Conservation (phyloP, 2,113 vertebrate genomes). For the Carollia perspicillata region DNA sequence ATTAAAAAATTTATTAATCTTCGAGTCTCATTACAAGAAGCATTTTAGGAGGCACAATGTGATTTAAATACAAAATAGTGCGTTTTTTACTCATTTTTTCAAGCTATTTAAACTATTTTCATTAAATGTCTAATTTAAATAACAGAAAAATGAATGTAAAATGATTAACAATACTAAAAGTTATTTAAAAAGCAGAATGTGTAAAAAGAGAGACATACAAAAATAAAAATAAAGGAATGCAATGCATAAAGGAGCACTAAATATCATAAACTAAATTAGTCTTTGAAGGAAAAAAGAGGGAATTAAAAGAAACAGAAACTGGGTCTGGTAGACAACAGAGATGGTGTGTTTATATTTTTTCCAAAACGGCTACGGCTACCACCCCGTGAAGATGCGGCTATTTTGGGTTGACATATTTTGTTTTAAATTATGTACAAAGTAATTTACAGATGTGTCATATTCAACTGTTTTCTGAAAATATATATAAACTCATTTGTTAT, state of each 20-base stretch:
- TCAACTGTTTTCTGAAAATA: not conserved
- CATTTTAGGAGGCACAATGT: not conserved
- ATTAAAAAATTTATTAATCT: not conserved
- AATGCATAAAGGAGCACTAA: not conserved
- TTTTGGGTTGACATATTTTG: not conserved
- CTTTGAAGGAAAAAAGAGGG: not conserved
- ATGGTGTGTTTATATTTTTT: not conserved
- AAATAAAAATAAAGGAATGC: not conserved
- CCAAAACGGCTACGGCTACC: not conserved
- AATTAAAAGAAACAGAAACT: not conserved
- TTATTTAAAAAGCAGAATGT: not conserved
- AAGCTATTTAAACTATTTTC: constrained; percentile 1
- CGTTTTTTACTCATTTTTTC: not conserved
- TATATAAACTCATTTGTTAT: not conserved
- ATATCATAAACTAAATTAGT: not conserved
- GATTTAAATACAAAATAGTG: not conserved
- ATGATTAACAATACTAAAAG: not conserved
- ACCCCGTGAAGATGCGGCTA: not conserved
- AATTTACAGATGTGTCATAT: not conserved
- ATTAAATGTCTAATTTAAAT: constrained; percentile 21
- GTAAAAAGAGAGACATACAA: not conserved
- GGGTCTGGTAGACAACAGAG: not conserved
- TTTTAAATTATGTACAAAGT: not conserved
- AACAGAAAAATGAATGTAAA: not conserved
- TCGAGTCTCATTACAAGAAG: not conserved